phyloP scores from a whole-genome alignment of 1,140 invertebrate species.

The Neodiprion lecontei region DNA sequence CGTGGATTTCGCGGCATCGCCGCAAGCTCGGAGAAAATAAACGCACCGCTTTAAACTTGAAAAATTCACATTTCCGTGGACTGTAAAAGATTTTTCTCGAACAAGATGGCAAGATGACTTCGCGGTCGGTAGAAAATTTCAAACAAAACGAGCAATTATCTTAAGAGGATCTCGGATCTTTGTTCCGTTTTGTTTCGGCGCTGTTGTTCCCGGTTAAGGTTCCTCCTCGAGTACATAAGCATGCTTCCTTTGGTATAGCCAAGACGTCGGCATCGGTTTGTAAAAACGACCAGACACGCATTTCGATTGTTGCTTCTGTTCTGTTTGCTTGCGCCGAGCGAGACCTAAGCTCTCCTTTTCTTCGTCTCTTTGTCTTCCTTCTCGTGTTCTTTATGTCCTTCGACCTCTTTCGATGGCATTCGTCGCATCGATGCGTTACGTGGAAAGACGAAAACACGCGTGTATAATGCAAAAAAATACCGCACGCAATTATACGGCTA shows the following conservation, averaged over 20 bases:
- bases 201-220: conserved; percentile 22
- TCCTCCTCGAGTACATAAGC: conserved; percentile 12
- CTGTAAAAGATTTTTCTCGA: no score
- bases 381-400: not conserved
- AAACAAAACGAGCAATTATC: conserved; percentile 61
- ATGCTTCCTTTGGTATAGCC: conserved; percentile 33
- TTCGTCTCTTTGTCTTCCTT: not conserved
- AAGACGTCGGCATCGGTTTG: conserved; percentile 23
- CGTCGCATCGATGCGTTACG: not conserved
- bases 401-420: not conserved
- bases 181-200: conserved; percentile 40
- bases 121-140: conserved; percentile 49
- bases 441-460: not conserved
- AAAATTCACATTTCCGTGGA: no score
- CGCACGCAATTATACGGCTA: not conserved
- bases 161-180: conserved; percentile 58
- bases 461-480: not conserved
- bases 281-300: conserved; percentile 52
- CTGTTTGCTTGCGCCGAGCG: conserved; percentile 19
- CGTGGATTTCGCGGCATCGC: no score
- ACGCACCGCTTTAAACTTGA: no score
- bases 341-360: not conserved
- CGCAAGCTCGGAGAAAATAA: no score
- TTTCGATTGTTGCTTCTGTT: conserved; percentile 54
- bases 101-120: no score